Conservation (phyloP, 2,113 vertebrate species). For the Onychorhynchus coronatus region DNA sequence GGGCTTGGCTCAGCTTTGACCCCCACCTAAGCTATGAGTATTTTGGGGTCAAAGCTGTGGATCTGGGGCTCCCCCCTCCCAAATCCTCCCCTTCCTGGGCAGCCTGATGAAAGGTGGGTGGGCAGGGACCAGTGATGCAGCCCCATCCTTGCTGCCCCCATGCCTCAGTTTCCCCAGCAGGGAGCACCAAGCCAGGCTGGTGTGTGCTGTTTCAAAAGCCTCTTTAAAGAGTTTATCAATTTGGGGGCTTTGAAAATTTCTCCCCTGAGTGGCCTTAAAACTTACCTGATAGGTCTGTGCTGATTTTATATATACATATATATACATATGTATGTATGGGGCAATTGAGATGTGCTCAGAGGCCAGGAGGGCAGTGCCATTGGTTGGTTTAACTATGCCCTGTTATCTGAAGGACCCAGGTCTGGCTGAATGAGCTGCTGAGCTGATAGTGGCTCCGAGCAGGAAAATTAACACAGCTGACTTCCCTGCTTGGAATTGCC, state of each 20-base stretch:
- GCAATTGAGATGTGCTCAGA: background rate
- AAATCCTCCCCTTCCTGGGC: background rate
- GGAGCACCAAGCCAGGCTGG: fast-evolving
- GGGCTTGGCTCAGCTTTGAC: background rate
- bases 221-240: background rate
- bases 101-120: background rate
- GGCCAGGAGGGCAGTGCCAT: background rate
- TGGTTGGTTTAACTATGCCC: background rate
- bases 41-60: background rate
- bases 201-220: background rate
- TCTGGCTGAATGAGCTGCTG: background rate
- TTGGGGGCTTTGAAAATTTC: background rate
- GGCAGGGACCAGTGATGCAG: background rate
- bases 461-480: constrained; percentile 7
- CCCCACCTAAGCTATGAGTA: background rate
- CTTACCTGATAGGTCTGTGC: background rate
- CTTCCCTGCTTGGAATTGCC: background rate
- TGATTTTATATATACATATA: background rate
- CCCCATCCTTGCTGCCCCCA: fast-evolving
- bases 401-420: constrained; percentile 11
- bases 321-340: background rate
- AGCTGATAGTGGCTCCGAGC: constrained; percentile 7
- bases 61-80: background rate
- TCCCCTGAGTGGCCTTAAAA: background rate
- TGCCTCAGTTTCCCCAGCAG: background rate